These are phyloP conservation scores for Acropora yongei DNA, from an alignment of 64 coral and sea anemone species.

Conservation along the genomic window DNA sequence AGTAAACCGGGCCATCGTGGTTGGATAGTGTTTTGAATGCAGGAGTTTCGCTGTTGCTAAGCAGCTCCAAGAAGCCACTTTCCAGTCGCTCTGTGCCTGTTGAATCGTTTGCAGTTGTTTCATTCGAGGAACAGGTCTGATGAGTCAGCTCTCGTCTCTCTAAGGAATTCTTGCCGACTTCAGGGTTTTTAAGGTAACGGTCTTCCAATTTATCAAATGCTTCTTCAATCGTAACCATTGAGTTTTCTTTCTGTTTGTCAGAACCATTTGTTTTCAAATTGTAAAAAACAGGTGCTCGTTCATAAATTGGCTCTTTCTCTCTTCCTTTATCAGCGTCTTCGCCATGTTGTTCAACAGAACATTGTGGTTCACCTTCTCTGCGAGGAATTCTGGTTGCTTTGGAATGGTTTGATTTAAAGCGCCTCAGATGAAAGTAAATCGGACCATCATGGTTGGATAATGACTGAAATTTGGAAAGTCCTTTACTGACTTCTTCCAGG, in stretches of 20 bases:
- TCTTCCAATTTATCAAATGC: conserved; percentile 3
- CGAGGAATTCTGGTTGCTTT: neutral
- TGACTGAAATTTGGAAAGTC: neutral
- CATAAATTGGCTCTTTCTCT: neutral
- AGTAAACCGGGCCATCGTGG: neutral
- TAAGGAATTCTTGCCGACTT: neutral
- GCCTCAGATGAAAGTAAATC: neutral
- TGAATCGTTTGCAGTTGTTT: no score
- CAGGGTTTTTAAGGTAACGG: neutral
- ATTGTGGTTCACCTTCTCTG: neutral
- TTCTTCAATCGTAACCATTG: neutral
- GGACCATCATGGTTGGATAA: neutral
- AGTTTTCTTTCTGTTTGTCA: neutral
- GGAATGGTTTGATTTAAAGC: conserved; percentile 5
- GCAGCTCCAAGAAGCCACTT: no score
- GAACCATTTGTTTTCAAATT: neutral
- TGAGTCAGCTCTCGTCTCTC: neutral
- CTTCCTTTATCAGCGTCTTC: neutral
- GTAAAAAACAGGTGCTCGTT: neutral
- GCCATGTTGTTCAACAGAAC: neutral
- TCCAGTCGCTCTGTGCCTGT: no score
- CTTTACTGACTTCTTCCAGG: neutral
- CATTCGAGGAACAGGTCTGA: no score
- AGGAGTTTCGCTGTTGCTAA: neutral
- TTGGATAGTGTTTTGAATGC: neutral